Conservation (phyloP, 1,140 invertebrate genomes). For the Lepidurus apus region DNA sequence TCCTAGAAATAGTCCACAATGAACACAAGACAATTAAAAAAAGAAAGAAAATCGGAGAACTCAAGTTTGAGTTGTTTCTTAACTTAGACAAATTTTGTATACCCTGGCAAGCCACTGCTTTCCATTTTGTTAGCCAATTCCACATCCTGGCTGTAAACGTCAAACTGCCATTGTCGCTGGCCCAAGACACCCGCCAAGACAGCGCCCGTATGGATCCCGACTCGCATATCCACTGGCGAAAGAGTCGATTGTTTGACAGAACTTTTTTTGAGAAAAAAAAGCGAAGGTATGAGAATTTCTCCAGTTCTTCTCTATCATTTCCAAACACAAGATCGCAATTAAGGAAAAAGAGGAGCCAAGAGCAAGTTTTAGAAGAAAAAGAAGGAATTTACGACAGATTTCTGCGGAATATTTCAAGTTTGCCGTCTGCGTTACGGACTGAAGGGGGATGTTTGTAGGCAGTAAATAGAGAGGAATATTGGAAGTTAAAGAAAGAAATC, state of each 20-base stretch:
- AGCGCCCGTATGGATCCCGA: conserved; percentile 93
- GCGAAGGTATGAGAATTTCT: neutral
- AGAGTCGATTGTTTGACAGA: conserved; percentile 64
- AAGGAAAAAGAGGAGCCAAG: too few species aligned
- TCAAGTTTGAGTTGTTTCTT: too few species aligned
- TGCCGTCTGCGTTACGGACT: too few species aligned
- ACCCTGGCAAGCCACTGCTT: conserved; percentile 92
- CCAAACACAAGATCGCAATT: too few species aligned
- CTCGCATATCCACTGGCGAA: conserved; percentile 94
- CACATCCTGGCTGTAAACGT: conserved; percentile 95
- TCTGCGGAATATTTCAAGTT: too few species aligned
- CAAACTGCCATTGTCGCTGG: conserved; percentile 96
- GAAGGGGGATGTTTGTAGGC: too few species aligned
- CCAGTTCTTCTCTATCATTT: neutral
- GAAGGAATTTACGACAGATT: too few species aligned
- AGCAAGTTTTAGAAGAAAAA: too few species aligned
- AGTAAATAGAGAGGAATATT: neutral
- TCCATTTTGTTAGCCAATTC: conserved; percentile 99
- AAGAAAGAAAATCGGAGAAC: neutral
- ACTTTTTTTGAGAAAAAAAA: neutral
- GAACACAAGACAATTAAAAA: too few species aligned
- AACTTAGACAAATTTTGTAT: conserved; percentile 42
- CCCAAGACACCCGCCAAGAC: conserved; percentile 93
- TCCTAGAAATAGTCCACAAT: conserved; percentile 51
- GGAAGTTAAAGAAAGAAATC: neutral